phyloP scores from a whole-genome alignment of 2,888 invertebrate genomes.

The Lapara coniferarum region DNA sequence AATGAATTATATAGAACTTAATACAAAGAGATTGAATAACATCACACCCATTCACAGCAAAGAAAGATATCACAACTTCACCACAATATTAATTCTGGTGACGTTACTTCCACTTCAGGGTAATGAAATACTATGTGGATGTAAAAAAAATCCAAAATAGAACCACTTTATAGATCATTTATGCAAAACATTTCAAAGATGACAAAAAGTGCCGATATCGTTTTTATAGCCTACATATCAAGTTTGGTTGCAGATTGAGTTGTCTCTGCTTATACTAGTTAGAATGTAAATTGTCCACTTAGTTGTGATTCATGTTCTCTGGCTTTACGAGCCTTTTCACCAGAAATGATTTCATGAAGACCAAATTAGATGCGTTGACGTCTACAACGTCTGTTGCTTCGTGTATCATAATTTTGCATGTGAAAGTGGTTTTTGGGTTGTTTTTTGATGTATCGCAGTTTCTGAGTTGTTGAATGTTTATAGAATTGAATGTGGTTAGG shows the following conservation, averaged over 20 bases:
- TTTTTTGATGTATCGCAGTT: background rate
- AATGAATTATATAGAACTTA: no score
- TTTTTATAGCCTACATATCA: conserved; percentile 47
- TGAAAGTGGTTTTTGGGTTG: conserved; percentile 1
- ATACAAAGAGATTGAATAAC: no score
- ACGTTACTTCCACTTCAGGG: background rate
- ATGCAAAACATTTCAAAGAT: conserved; percentile 23
- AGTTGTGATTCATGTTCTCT: conserved; percentile 66
- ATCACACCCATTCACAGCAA: background rate
- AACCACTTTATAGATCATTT: conserved; percentile 2
- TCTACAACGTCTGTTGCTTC: background rate
- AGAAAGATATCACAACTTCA: background rate
- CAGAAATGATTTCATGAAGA: conserved; percentile 47
- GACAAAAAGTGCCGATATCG: conserved; percentile 35
- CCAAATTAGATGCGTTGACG: conserved; percentile 20
- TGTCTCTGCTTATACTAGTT: conserved; percentile 65
- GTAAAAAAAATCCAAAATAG: background rate
- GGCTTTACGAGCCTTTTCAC: conserved; percentile 66
- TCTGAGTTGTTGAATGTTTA: background rate
- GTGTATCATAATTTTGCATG: background rate
- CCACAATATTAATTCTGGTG: background rate
- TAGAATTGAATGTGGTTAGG: background rate
- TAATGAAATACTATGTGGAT: background rate
- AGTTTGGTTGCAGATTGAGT: conserved; percentile 64
- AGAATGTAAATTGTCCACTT: conserved; percentile 74